Evolutionary conservation across 2,888 invertebrate genomes (phyloP), one percentile per base, ranked within the genome.

Genomic region (Limnephilus rhombicus): DNA sequence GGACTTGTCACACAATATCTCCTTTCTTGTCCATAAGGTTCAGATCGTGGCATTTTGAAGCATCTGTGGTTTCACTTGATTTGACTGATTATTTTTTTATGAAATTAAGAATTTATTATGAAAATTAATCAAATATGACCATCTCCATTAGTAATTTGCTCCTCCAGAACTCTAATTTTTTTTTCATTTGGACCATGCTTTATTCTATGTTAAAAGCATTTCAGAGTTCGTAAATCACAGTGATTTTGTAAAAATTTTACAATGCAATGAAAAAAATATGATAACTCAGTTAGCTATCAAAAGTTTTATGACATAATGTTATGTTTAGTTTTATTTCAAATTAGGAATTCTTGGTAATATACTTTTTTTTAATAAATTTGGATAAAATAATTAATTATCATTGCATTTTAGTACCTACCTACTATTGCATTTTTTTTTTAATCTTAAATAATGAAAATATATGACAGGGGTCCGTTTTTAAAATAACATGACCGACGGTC

Each of bases 1-100:
- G 88, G 34, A 31, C 68, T 18, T n/a, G 18, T n/a, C 7, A 88
- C 88, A 24, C 15, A 9, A 37, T 88, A 88, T 88, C 53, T 88
- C 37, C 31, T 31, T 68, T 9, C 37, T 68, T 88, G 49, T 80
- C 31, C 34, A 82, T 1, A 7, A 82, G 82, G 2, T 4, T 82
- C 82, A 82, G n/a, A 68, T 68, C 24, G 68, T 24, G 24, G 68
- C 68, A 68, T 68, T n/a, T 68, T 68, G 24, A 68, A 68, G 24
- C 68, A 68, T 68, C 24, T 68, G 68, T 68, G n/a, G 24, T 24
- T 24, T 68, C 9, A n/a, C 68, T 18, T n/a, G 68, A 68, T 68
- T 68, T 68, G 68, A 68, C 24, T 0, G 53, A 18, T n/a, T 24
- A 68, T 68, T 68, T 68, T 18, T 68, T 68, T 68, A 24, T n/a